These are phyloP conservation scores for Drosophila virilis DNA, from an alignment of 1,140 invertebrate species.

Conservation along the genomic window DNA sequence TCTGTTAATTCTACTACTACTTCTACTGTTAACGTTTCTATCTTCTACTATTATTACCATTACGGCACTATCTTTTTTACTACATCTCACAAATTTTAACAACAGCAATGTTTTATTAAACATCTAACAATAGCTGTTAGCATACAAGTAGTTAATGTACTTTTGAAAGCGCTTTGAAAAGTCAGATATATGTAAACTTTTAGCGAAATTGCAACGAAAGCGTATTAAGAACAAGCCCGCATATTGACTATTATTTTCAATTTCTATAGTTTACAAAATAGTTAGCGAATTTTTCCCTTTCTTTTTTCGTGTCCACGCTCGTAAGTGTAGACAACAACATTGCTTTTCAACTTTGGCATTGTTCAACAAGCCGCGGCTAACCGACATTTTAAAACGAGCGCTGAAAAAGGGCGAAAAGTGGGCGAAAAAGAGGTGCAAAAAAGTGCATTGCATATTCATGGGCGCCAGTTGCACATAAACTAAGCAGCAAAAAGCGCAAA, in stretches of 20 bases:
- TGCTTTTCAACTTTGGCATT: slow-evolving; percentile 35
- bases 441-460: slow-evolving; percentile 71
- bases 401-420: slow-evolving; percentile 42
- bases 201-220: background rate
- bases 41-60: background rate
- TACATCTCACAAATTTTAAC: background rate
- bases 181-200: background rate
- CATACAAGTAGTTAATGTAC: background rate
- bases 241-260: slow-evolving; percentile 33
- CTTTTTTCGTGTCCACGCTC: background rate
- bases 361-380: slow-evolving; percentile 44
- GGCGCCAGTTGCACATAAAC: slow-evolving; percentile 60
- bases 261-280: slow-evolving; percentile 35
- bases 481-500: slow-evolving; percentile 57
- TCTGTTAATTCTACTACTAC: background rate
- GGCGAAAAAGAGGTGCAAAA: slow-evolving; percentile 9
- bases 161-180: background rate
- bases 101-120: too few relatives aligned
- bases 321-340: background rate
- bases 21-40: background rate
- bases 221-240: slow-evolving; percentile 27
- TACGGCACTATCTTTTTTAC: background rate
- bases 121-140: background rate
- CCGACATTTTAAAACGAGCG: slow-evolving; percentile 31
- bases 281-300: slow-evolving; percentile 20